A percentile compares a stretch with the other conserved stretches of the same genome.
Evolutionary conservation across 2,888 invertebrate species (phyloP).

Genomic region (Clostera curtula): DNA sequence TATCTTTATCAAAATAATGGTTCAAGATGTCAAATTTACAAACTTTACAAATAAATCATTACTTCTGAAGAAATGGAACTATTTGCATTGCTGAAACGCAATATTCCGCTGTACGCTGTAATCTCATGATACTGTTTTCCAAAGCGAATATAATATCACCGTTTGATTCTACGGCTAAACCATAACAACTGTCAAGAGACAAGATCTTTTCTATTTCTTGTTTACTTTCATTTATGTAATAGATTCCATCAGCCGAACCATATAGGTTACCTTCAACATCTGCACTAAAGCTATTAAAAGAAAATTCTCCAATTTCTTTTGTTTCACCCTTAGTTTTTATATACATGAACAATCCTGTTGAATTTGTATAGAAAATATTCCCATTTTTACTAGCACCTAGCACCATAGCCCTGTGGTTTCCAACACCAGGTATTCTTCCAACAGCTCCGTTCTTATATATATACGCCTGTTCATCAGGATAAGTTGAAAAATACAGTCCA

Average conservation of each 20-base stretch:
- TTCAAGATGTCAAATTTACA: too few species aligned
- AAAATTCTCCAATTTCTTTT: constrained; percentile 12
- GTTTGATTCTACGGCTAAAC: constrained; percentile 26
- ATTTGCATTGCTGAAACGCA: too few species aligned
- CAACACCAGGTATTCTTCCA: constrained; percentile 20
- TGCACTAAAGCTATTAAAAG: constrained; percentile 23
- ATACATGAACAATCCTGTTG: constrained; percentile 29
- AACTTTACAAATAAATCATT: too few species aligned
- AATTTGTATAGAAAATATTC: constrained; percentile 29
- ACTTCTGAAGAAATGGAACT: too few species aligned
- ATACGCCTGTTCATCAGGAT: constrained; percentile 30
- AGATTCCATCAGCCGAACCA: constrained; percentile 27
- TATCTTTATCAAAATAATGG: too few species aligned
- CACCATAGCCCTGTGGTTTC: constrained; percentile 21
- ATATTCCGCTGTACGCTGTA: constrained; percentile 16
- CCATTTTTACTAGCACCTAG: constrained; percentile 27
- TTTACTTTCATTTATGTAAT: constrained; percentile 13
- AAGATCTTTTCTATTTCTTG: constrained; percentile 12
- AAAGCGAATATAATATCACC: constrained; percentile 28
- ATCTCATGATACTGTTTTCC: constrained; percentile 24
- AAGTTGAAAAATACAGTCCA: constrained; percentile 45
- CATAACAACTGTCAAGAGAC: constrained; percentile 13
- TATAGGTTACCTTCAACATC: constrained; percentile 29
- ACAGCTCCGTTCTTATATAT: constrained; percentile 20
- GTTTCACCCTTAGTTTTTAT: constrained; percentile 10